These are phyloP conservation scores for Brachyistius frenatus DNA, from an alignment of 2,113 vertebrate genomes.

Conservation along the genomic window DNA sequence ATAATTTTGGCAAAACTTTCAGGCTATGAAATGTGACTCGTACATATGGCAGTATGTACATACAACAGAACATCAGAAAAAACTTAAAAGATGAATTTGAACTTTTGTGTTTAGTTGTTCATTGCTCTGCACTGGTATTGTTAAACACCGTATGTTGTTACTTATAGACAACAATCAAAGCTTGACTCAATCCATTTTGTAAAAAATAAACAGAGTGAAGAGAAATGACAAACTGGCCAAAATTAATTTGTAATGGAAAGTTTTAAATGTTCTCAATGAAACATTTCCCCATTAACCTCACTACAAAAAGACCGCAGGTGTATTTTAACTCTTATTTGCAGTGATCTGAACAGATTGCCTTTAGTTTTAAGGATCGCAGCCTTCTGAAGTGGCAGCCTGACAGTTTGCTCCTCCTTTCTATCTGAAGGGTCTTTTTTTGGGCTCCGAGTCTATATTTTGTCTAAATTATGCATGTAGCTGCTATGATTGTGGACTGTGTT, in stretches of 20 bases:
- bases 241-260: not conserved
- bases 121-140: not conserved
- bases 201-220: not conserved
- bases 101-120: not conserved
- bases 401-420: not conserved
- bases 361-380: not conserved
- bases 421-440: not conserved
- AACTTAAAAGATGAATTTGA: not conserved
- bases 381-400: not conserved
- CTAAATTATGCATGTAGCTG: not conserved
- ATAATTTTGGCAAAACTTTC: too few relatives aligned
- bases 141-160: not conserved
- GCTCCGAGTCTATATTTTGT: not conserved
- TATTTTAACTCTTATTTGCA: too few relatives aligned
- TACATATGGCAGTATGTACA: not conserved
- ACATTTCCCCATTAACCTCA: too few relatives aligned
- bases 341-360: too few relatives aligned
- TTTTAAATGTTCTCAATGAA: not conserved
- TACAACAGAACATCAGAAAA: too few relatives aligned
- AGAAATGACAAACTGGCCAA: not conserved
- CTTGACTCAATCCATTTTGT: not conserved
- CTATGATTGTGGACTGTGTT: not conserved
- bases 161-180: not conserved
- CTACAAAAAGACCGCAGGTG: too few relatives aligned
- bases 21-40: not conserved